Evolutionary conservation across 1,140 invertebrate genomes (phyloP).

Genomic region (Trichonephila inaurata): DNA sequence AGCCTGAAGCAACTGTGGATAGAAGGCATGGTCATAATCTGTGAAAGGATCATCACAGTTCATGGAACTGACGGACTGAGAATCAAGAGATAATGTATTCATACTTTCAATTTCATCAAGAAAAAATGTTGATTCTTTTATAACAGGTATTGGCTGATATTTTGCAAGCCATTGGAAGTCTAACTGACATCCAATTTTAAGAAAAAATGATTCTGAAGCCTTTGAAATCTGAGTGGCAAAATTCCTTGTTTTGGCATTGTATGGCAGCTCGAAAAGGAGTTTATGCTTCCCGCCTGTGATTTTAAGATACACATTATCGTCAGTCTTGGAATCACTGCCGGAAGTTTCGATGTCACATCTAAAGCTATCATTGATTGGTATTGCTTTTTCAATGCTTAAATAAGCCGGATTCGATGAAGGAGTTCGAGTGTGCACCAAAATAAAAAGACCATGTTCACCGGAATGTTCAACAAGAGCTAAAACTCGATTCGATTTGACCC

Average conservation of each 20-base stretch:
- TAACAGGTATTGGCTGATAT: conserved; percentile 68
- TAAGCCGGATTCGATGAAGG: conserved; percentile 52
- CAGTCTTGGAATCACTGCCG: conserved; percentile 53
- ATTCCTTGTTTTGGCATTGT: conserved; percentile 84
- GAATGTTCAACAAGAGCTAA: conserved; percentile 86
- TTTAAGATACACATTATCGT: conserved; percentile 81
- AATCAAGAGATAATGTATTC: conserved; percentile 53
- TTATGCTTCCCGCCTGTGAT: conserved; percentile 84
- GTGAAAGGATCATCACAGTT: conserved; percentile 57
- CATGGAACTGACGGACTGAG: conserved; percentile 66
- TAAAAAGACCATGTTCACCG: conserved; percentile 74
- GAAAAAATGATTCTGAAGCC: conserved; percentile 81
- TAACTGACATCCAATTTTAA: conserved; percentile 53
- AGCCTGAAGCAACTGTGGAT: conserved; percentile 46
- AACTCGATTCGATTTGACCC: conserved; percentile 83
- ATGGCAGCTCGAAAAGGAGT: conserved; percentile 85
- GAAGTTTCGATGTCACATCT: conserved; percentile 72
- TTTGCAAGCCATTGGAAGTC: conserved; percentile 71
- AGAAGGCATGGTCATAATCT: conserved; percentile 53
- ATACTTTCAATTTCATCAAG: conserved; percentile 62
- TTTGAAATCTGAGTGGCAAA: conserved; percentile 84
- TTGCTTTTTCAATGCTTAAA: conserved; percentile 53
- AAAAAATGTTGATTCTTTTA: conserved; percentile 71
- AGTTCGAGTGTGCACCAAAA: conserved; percentile 44
- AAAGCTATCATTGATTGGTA: conserved; percentile 66